Percentiles rank a stretch among this genome's conserved stretches.
phyloP scores from a whole-genome alignment of 2,113 vertebrate genomes.

The Perca flavescens region DNA sequence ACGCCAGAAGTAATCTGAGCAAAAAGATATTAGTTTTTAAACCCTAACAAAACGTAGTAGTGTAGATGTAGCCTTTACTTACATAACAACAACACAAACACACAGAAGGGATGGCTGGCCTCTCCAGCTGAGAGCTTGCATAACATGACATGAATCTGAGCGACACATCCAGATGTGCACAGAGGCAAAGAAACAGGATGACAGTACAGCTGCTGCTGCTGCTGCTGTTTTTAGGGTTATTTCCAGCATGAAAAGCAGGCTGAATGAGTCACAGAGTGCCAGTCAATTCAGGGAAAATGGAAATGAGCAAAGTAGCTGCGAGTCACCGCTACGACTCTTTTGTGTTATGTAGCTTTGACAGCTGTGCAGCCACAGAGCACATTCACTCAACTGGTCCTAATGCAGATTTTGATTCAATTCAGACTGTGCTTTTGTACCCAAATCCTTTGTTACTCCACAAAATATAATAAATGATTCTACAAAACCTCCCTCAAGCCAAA shows the following conservation, averaged over 20 bases:
- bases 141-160: constrained; percentile 29
- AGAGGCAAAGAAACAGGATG: neutral
- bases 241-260: constrained; percentile 36
- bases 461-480: too few relatives aligned
- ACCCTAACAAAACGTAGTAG: too few relatives aligned
- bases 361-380: too few relatives aligned
- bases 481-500: neutral
- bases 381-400: neutral
- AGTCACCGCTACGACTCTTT: neutral
- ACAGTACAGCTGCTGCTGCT: neutral
- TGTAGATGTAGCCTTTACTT: neutral
- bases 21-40: too few relatives aligned
- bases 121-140: neutral
- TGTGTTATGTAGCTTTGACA: neutral
- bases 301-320: constrained; percentile 13
- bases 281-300: constrained; percentile 22
- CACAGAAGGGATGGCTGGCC: neutral
- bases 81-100: neutral
- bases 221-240: constrained; percentile 45
- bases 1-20: too few relatives aligned
- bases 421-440: too few relatives aligned
- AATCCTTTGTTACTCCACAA: too few relatives aligned
- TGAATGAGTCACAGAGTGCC: constrained; percentile 42
- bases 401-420: neutral
- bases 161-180: constrained; percentile 48